Base-by-base conservation (phyloP, 1,140 invertebrate genomes). In the Danaus plexippus region DNA sequence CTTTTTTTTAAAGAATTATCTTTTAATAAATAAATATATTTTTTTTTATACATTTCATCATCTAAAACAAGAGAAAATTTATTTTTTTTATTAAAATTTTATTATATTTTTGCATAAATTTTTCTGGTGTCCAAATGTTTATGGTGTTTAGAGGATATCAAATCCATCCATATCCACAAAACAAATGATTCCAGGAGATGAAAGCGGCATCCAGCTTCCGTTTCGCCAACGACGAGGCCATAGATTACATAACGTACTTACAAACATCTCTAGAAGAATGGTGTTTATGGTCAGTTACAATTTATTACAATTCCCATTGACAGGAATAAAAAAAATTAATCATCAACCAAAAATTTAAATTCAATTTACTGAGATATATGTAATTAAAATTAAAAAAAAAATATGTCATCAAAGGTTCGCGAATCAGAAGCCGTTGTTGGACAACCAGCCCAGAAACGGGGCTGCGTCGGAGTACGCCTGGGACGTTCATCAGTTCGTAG, bases 281-380 rank as follows among this genome's bases (percentile, higher is more conserved):
- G 81, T 61, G 73, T 10, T 69, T 78, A 59, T 86, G 83, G 80
- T 85, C 32, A 59, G 69, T 62, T 47, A 42, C 3, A 43, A n/a
- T 56, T 9, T 48, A 13, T 32, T 12, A 15, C 15, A 15, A 3
- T 15, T 1, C 3, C 15, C 15, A 15, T 15, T 15, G 15, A 1
- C 3, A 15, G 1, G 15, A 1, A n/a, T 3, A 15, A 15, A 15
- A 15, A 15, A 15, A 15, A 15, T 1, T 15, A 3, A 3, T 15
- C 15, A 3, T 15, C 15, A 15, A 15, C 15, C 15, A 3, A 15
- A 15, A 15, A 15, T 15, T 15, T 15, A 15, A 15, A 1, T 15
- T 15, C 1, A 3, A 1, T 15, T 1, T 15, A 1, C 3, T 15
- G 15, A 15, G 15, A 15, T 3, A 15, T 3, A n/a, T n/a, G n/a